phyloP scores from a whole-genome alignment of 2,888 invertebrate genomes.

The Sinelater perroti region DNA sequence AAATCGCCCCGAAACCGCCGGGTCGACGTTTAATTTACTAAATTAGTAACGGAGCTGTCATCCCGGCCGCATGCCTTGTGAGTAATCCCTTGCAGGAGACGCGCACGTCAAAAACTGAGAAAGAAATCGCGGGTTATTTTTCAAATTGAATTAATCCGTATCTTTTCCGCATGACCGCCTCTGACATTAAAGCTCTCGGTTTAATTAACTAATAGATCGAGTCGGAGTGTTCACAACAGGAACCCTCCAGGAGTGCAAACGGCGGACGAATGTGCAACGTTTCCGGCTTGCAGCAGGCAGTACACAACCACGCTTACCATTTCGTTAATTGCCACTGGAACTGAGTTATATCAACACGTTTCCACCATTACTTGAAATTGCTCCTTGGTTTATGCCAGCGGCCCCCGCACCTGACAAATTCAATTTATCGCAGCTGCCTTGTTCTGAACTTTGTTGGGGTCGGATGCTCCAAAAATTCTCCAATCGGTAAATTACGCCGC shows the following conservation, averaged over 20 bases:
- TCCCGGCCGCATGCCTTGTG: background rate
- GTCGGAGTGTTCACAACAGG: conserved; percentile 12
- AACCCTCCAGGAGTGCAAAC: conserved; percentile 18
- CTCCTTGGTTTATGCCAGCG: conserved; percentile 18
- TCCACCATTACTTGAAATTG: conserved; percentile 11
- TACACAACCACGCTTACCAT: conserved; percentile 14
- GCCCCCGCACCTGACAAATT: background rate
- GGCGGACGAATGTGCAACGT: conserved; percentile 9
- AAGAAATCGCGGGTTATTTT: conserved; percentile 10
- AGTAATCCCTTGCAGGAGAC: background rate
- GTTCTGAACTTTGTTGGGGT: no score
- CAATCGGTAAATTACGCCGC: no score
- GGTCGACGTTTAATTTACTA: conserved; percentile 5
- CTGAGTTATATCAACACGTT: conserved; percentile 19
- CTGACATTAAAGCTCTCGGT: conserved; percentile 23
- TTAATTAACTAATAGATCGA: conserved; percentile 28
- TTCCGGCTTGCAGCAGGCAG: conserved; percentile 13
- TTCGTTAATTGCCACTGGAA: conserved; percentile 19
- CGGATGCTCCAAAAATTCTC: no score
- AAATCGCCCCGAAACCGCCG: background rate
- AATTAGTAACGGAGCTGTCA: conserved; percentile 15
- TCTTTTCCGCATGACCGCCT: conserved; percentile 17
- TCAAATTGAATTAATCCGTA: conserved; percentile 15
- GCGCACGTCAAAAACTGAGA: conserved; percentile 1
- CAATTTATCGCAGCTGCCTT: conserved; percentile 12